Evolutionary conservation across 2,888 invertebrate species (phyloP), one percentile per base, ranked within the genome.

Genomic region (Yponomeuta sedellus): DNA sequence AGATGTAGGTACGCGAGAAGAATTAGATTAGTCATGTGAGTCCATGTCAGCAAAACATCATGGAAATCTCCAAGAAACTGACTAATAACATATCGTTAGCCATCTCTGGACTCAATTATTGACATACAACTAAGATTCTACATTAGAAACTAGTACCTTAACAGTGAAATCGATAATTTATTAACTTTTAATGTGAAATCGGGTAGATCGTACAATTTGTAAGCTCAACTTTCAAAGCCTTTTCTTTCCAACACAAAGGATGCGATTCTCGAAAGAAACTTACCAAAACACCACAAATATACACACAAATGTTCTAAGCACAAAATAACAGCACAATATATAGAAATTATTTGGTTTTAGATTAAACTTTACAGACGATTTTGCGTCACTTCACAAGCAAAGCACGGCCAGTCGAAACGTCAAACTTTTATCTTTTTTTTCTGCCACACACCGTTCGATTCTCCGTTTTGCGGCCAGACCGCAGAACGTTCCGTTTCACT

Each of bases 401-500:
- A 79, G 71, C 71, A 77, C 78, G 83, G 81, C 73, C 77, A 58
- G 34, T 12, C 61, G 77, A 82, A 82, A 85, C 76, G 87, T 88
- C 89, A 88, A 83, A 82, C 75, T 77, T 79, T 83, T 84, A 83
- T 82, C 75, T 79, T 83, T 84, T 78, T 74, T 72, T 69, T 62
- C 73, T 69, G 70, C 65, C 70, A 68, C 64, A 70, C 70, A 72
- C 70, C 74, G 74, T 70, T 72, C 39, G 63, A 63, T 63, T 63
- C 63, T 39, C 63, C 40, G 78, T 77, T 77, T 44, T 74, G 74
- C 77, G 74, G 82, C 83, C 82, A 80, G 83, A 81, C 68, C 67
- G 67, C 61, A 67, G 72, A 74, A 63, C 85, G 86, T 86, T 88
- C 82, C 88, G 86, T 86, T 89, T 83, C 83, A 88, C 44, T 44